Base-by-base conservation (phyloP, 2,888 invertebrate genomes). In the Apocheima hispidaria region DNA sequence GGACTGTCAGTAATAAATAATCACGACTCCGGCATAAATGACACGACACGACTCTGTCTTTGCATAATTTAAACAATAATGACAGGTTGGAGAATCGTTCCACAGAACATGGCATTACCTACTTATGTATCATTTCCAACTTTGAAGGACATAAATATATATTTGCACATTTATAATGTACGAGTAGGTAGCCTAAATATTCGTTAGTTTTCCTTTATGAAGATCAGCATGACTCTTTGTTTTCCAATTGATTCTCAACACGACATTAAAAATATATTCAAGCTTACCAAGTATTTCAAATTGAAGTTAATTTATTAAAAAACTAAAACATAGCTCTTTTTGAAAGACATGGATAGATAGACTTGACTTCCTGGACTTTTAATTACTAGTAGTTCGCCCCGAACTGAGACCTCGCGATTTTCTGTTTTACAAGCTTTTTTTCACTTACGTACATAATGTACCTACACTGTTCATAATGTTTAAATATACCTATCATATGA, bases 41-140 rank as follows among this genome's bases (percentile, higher is more conserved):
- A 9, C 35, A 9, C 4, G 2, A 5, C 9, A 14, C 30, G 4
- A 1, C 46, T 48, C 57, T 50, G 43, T 6, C 21, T 26, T 2
- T 59, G 16, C 40, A 60, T 60, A 54, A 55, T 60, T 54, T 44
- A 60, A 50, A 40, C 51, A 23, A 10, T 60, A 60, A 60, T 60
- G 51, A 46, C 14, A 52, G 40, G 35, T 49, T 16, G 33, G 30
- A 36, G 14, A 38, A 18, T 60, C 4, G 60, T 55, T 55, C 40
- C 60, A 18, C 51, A 4, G 14, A 9, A 33, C 51, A 44, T 38
- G 20, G 1, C n/a, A 61, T 26, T 43, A 33, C 14, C 46, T 46
- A 46, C 43, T 60, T 55, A 55, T 51, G 33, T 38, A 51, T 55
- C 38, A 60, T 61, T 61, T 56, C 4, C 12, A 9, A 14, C 23